phyloP scores from a whole-genome alignment of 1,140 invertebrate genomes.

The Hydropsyche tenuis region DNA sequence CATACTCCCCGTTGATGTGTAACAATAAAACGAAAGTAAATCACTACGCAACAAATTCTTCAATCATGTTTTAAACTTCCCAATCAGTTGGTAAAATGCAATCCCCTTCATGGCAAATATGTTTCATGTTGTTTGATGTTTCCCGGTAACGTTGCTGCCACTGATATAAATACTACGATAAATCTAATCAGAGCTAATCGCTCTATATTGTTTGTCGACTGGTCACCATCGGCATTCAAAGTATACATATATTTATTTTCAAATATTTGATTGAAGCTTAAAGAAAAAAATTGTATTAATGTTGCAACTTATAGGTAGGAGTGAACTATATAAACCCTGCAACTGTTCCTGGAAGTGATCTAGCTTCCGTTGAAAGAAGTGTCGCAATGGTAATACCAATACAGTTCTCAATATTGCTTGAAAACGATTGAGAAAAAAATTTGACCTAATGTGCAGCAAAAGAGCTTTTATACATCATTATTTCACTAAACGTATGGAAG shows the following conservation, averaged over 20 bases:
- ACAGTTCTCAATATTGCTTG: conserved; percentile 88
- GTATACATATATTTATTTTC: too few relatives aligned
- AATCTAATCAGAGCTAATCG: conserved; percentile 87
- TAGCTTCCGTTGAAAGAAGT: conserved; percentile 83
- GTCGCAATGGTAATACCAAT: conserved; percentile 88
- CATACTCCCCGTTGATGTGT: conserved; percentile 81
- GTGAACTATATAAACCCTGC: conserved; percentile 88
- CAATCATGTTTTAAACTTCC: conserved; percentile 82
- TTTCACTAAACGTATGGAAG: conserved; percentile 79
- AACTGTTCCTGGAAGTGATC: conserved; percentile 79
- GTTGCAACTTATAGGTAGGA: conserved; percentile 60
- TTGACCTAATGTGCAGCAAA: conserved; percentile 82
- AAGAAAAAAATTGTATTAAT: too few relatives aligned
- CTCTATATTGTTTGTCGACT: conserved; percentile 82
- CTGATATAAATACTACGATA: conserved; percentile 88
- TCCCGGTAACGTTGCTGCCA: conserved; percentile 72
- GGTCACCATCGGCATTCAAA: conserved; percentile 84
- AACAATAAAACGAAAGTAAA: too few relatives aligned
- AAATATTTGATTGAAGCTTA: conserved; percentile 53
- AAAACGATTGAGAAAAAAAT: conserved; percentile 81
- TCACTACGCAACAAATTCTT: conserved; percentile 80
- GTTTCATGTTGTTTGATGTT: conserved; percentile 90
- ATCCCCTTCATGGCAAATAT: conserved; percentile 79
- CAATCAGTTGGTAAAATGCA: conserved; percentile 89
- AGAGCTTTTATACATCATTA: conserved; percentile 81